Base-by-base conservation (phyloP, 2,797 vertebrate species). In the Toxotes lorentzi region DNA sequence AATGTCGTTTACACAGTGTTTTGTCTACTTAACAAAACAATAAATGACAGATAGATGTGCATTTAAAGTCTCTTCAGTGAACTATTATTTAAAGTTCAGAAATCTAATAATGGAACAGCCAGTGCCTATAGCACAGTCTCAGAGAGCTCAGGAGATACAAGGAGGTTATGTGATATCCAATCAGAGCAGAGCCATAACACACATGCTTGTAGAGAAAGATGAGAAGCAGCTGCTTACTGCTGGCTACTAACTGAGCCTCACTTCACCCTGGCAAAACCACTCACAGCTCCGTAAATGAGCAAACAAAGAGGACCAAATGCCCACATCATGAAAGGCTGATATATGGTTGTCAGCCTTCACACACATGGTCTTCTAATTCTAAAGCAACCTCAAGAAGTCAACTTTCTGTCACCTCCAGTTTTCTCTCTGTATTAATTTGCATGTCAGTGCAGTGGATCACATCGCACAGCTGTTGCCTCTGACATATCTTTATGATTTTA, bases 171-270 rank as follows among this genome's bases (percentile, higher is more conserved):
- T 51, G 89, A 92, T 79, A 90, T 70, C 86, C 87, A 86, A 93
- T 91, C 84, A 92, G 79, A 90, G 69, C n/a, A 41, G 71, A 91
- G 87, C 75, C 88, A 91, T 76, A 92, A 92, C 88, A 93, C 79
- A 79, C 76, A 83, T 23, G 61, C 75, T 90, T 83, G 70, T 68
- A 76, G 70, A 82, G 84, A 77, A 68, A 89, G 89, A 94, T 83
- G 86, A 87, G 83, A 91, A 92, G 82, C 94, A 95, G 93, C 92
- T 94, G 94, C 70, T 86, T 76, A 69, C 69, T 72, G 67, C 83
- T 83, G 76, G 76, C 89, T 85, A 80, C 86, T 85, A 66, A 70
- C 83, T 79, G 81, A 82, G 75, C 79, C 74, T 77, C 75, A 60
- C 61, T 77, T 85, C 73, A 56, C 47, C 47, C 66, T 79, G 70